A percentile compares a stretch with the other conserved stretches of the same genome.
These are phyloP conservation scores for Neosilurus hyrtlii DNA, from an alignment of 2,797 vertebrate species.

Conservation along the genomic window DNA sequence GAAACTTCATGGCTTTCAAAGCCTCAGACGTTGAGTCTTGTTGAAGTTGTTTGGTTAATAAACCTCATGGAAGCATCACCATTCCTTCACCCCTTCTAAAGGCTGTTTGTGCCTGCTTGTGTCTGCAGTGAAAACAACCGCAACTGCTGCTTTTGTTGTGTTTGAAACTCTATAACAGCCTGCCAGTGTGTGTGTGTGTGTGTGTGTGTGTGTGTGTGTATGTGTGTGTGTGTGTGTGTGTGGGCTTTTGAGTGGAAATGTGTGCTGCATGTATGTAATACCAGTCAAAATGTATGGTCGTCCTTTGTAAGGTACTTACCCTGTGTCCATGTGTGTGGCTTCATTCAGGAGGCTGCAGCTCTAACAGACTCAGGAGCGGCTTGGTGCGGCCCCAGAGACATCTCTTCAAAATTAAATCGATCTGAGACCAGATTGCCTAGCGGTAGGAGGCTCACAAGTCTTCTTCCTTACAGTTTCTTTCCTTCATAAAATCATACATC, in stretches of 20 bases:
- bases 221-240: constrained; percentile 8
- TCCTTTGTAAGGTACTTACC: constrained; percentile 12
- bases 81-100: constrained; percentile 4
- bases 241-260: constrained; percentile 8
- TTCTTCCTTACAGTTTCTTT: neutral
- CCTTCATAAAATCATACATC: too few relatives aligned
- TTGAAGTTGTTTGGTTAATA: constrained; percentile 4
- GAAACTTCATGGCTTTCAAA: constrained; percentile 11
- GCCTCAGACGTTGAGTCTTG: neutral
- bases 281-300: neutral
- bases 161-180: neutral
- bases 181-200: too few relatives aligned
- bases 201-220: neutral
- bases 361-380: constrained; percentile 59
- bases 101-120: constrained; percentile 27
- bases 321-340: constrained; percentile 20
- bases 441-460: constrained; percentile 62
- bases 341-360: constrained; percentile 59
- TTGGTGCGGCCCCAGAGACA: constrained; percentile 58
- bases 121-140: constrained; percentile 15
- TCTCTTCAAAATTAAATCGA: constrained; percentile 54
- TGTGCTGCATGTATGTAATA: constrained; percentile 10
- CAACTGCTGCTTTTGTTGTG: constrained; percentile 34
- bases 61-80: neutral
- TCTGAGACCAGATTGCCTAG: constrained; percentile 60